Conservation (phyloP, 2,113 vertebrate species). For the Brachyistius frenatus region DNA sequence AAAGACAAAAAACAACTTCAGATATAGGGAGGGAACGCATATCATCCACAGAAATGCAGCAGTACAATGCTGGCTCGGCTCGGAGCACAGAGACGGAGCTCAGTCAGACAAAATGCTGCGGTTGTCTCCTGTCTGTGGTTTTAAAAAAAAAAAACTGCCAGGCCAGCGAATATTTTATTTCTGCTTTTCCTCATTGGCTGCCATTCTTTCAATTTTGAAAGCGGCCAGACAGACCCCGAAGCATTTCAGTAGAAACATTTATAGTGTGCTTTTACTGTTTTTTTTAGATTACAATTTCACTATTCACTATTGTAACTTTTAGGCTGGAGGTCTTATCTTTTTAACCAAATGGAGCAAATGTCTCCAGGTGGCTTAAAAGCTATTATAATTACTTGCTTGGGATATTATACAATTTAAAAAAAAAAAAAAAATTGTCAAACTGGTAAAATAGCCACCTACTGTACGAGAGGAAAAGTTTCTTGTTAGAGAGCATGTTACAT, state of each 20-base stretch:
- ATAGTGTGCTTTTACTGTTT: not conserved
- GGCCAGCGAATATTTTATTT: constrained; percentile 70
- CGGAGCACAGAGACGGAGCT: constrained; percentile 32
- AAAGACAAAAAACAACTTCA: constrained; percentile 58
- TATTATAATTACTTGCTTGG: too few relatives aligned
- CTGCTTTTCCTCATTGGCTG: constrained; percentile 53
- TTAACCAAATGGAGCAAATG: not conserved
- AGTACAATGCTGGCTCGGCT: constrained; percentile 79
- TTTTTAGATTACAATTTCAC: not conserved
- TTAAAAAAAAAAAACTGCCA: constrained; percentile 57
- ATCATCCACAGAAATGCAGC: constrained; percentile 43
- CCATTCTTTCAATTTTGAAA: constrained; percentile 25
- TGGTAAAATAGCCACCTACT: too few relatives aligned
- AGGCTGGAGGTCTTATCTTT: not conserved
- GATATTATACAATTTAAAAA: too few relatives aligned
- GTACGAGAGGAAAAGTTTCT: too few relatives aligned
- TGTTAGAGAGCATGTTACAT: too few relatives aligned
- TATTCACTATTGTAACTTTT: not conserved
- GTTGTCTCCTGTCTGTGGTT: constrained; percentile 54
- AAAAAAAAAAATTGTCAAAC: too few relatives aligned
- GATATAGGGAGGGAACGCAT: constrained; percentile 33
- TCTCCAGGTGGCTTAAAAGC: too few relatives aligned
- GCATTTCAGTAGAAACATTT: not conserved
- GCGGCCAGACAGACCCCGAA: not conserved
- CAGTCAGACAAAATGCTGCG: constrained; percentile 57